Percentiles rank a stretch among this genome's conserved stretches.
Conservation (phyloP, 2,113 vertebrate genomes). For the Rhynchomys soricoides region DNA sequence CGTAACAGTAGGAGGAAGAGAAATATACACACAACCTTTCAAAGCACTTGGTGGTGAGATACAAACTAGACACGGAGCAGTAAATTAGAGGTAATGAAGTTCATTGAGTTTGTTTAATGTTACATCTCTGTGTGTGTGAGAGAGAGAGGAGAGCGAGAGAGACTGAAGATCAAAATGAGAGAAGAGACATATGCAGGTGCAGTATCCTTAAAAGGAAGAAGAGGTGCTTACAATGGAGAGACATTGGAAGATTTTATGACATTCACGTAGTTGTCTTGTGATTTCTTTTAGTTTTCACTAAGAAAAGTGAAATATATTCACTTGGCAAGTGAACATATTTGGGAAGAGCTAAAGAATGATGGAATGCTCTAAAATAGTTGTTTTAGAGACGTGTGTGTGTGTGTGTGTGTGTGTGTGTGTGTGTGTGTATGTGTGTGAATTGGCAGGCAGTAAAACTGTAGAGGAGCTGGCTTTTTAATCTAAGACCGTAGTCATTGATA, state of each 20-base stretch:
- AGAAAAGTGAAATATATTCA: no score
- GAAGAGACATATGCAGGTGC: neutral
- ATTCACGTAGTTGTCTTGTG: neutral
- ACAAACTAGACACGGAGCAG: neutral
- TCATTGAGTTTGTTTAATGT: neutral
- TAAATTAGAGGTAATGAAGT: neutral
- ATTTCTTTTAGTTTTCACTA: neutral
- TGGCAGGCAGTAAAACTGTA: neutral
- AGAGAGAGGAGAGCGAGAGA: neutral
- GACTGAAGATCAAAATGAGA: neutral
- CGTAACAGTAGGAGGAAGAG: accelerated
- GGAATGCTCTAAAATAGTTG: neutral
- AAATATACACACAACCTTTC: neutral
- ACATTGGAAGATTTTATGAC: neutral
- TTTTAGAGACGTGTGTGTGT: neutral
- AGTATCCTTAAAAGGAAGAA: neutral
- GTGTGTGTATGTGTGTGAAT: neutral
- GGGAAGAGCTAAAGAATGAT: neutral
- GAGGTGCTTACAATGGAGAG: no score
- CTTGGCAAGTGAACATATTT: neutral
- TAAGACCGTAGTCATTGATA: neutral
- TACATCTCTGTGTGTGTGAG: no score
- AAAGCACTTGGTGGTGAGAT: neutral
- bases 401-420: no score
- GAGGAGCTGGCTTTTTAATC: neutral